phyloP scores from a whole-genome alignment of 2,888 invertebrate genomes.

The Erebia ligea region DNA sequence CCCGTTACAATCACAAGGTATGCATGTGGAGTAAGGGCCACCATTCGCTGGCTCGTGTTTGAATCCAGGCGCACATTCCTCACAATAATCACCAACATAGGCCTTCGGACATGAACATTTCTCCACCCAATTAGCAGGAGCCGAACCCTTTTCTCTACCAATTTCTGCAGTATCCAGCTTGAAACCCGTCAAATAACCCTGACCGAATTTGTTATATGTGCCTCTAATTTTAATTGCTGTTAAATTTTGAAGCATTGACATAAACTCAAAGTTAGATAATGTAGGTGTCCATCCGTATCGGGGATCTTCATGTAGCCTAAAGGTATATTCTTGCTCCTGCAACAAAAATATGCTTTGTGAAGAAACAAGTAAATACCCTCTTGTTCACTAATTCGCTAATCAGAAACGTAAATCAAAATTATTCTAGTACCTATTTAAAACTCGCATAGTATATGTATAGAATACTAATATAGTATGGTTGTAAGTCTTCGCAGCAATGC shows the following conservation, averaged over 20 bases:
- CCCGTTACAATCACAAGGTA: slow-evolving; percentile 98
- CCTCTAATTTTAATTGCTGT: slow-evolving; percentile 97
- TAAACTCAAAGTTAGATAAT: slow-evolving; percentile 93
- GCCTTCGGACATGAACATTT: slow-evolving; percentile 94
- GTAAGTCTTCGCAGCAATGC: slow-evolving; percentile 25
- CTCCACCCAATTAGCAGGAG: slow-evolving; percentile 96
- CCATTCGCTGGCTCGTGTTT: slow-evolving; percentile 95
- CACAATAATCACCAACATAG: slow-evolving; percentile 97
- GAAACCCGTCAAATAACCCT: slow-evolving; percentile 95
- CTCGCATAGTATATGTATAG: slow-evolving; percentile 16
- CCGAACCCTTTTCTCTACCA: slow-evolving; percentile 86
- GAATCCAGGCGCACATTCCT: slow-evolving; percentile 97
- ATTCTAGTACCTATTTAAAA: background rate
- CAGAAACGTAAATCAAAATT: background rate
- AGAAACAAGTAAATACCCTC: background rate
- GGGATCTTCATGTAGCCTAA: slow-evolving; percentile 95
- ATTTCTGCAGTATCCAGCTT: slow-evolving; percentile 94
- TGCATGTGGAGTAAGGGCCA: slow-evolving; percentile 96
- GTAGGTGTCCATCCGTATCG: slow-evolving; percentile 97
- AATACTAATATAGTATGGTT: background rate
- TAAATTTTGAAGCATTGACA: slow-evolving; percentile 95
- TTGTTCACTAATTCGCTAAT: too few species aligned
- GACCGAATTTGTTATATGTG: slow-evolving; percentile 92
- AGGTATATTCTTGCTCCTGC: slow-evolving; percentile 89
- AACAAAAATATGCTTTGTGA: slow-evolving; percentile 46